A percentile compares a stretch with the other conserved stretches of the same genome.
These are phyloP conservation scores for Siphlonurus alternatus DNA, from an alignment of 2,888 invertebrate genomes.

Conservation along the genomic window DNA sequence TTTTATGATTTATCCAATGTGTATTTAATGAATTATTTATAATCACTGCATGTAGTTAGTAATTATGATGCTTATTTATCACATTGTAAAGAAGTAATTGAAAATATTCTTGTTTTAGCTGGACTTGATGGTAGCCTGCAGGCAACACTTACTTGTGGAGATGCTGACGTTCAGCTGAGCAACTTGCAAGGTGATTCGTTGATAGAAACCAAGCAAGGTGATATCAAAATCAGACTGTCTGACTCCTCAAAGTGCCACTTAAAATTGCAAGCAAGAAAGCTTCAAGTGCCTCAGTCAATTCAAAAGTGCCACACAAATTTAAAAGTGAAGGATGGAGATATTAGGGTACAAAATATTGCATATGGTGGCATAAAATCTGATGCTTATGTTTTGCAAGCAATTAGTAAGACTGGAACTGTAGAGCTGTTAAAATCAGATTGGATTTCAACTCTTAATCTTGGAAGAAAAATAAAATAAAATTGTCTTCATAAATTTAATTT, in stretches of 20 bases:
- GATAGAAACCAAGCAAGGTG: not conserved
- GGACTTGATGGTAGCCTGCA: not conserved
- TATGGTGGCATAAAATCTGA: not conserved
- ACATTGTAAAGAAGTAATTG: no score
- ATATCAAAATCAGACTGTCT: not conserved
- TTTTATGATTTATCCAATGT: no score
- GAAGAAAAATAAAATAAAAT: not conserved
- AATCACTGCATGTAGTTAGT: no score
- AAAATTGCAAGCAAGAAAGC: not conserved
- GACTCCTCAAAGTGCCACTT: not conserved
- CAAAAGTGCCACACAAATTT: no score
- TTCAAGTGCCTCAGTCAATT: no score
- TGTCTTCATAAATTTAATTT: no score
- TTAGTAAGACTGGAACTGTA: not conserved
- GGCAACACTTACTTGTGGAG: not conserved
- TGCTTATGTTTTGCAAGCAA: not conserved
- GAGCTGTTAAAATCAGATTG: not conserved
- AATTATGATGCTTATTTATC: no score
- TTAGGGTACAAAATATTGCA: no score
- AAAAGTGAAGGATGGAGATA: no score
- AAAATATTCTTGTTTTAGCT: not conserved
- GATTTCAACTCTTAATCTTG: not conserved
- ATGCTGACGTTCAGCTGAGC: not conserved
- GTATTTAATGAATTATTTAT: no score
- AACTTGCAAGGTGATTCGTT: not conserved